phyloP scores from a whole-genome alignment of 2,888 invertebrate genomes.

The Octonoba sinensis region DNA sequence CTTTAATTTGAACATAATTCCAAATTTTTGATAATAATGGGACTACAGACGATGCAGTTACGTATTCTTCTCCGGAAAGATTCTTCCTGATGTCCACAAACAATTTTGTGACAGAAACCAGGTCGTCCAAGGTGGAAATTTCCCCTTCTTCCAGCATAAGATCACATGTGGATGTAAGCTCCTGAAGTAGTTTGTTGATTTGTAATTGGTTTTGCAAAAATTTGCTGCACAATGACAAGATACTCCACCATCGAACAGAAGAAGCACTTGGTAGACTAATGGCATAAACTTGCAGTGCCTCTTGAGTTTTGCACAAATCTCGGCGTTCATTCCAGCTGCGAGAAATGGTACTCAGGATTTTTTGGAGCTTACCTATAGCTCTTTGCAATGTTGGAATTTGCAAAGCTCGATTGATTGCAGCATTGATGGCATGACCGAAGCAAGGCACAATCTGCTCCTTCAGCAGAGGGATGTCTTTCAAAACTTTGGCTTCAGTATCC shows the following conservation, averaged over 20 bases:
- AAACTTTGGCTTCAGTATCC: not conserved
- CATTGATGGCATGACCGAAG: constrained; percentile 3
- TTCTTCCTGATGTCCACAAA: not conserved
- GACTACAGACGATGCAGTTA: not conserved
- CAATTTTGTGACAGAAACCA: not conserved
- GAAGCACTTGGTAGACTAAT: not conserved
- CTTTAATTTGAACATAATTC: not conserved
- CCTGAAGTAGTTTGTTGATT: not conserved
- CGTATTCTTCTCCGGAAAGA: constrained; percentile 11
- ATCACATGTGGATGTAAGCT: not conserved
- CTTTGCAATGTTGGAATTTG: not conserved
- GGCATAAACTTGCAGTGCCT: not conserved
- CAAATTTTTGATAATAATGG: not conserved
- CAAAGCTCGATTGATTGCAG: not conserved
- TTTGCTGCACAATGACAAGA: not conserved
- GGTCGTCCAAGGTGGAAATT: not conserved
- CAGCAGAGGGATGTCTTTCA: not conserved
- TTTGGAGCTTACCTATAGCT: not conserved
- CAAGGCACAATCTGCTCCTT: not conserved
- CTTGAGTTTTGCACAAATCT: constrained; percentile 3
- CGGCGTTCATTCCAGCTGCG: not conserved
- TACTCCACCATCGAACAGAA: constrained; percentile 2
- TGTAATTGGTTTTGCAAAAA: not conserved
- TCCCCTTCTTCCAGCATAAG: not conserved
- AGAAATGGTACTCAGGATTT: not conserved